These are phyloP conservation scores for Poeciliopsis retropinna DNA, from an alignment of 2,113 vertebrate species.

Conservation along the genomic window DNA sequence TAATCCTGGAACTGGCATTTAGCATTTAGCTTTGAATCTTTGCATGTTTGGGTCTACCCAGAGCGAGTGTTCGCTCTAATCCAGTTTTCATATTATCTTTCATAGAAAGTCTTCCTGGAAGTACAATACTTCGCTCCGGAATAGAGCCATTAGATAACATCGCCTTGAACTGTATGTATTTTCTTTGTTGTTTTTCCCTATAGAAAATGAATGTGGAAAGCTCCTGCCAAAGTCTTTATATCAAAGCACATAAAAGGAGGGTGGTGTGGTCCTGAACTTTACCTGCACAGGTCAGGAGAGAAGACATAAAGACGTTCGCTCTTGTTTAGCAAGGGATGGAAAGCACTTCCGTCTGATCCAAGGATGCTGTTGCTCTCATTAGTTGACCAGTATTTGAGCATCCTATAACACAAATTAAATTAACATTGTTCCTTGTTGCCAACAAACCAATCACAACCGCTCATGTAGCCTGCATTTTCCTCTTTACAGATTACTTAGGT, in stretches of 20 bases:
- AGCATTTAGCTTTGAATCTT: no score
- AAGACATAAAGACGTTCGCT: constrained; percentile 89
- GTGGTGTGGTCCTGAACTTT: constrained; percentile 3
- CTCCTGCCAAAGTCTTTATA: no score
- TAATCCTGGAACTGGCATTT: no score
- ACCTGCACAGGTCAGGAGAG: constrained; percentile 96
- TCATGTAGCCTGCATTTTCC: neutral
- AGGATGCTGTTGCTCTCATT: constrained; percentile 91
- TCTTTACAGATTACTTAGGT: neutral
- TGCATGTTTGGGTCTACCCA: no score
- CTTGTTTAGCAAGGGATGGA: constrained; percentile 88
- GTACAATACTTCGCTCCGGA: no score
- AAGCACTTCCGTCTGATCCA: constrained; percentile 92
- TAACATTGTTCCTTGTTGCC: neutral
- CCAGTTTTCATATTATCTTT: no score
- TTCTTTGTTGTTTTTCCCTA: no score
- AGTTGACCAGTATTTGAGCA: constrained; percentile 86
- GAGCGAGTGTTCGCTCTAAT: no score
- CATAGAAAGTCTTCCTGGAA: no score
- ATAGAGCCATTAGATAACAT: no score
- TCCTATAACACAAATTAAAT: constrained; percentile 53
- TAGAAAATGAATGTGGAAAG: no score
- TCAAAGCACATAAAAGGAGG: neutral
- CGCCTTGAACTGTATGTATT: no score
- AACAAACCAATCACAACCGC: neutral